Evolutionary conservation across 2,888 invertebrate species (phyloP), one percentile per base, ranked within the genome.

Genomic region (Drosophila vallismaia): DNA sequence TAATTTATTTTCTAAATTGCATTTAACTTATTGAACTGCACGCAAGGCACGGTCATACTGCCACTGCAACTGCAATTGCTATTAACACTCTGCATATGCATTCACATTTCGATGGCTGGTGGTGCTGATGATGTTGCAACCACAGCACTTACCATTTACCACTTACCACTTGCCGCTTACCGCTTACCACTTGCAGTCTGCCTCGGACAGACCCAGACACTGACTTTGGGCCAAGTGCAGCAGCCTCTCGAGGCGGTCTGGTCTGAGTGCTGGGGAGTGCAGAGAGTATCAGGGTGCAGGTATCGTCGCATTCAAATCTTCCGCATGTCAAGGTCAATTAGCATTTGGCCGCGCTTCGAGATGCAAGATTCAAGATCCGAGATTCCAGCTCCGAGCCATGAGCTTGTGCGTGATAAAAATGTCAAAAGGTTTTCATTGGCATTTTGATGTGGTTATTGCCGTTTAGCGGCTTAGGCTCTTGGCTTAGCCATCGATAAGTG

Each of bases 311-410:
- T 67, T 68, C 68, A 83, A 73, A 84, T 84, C 87, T 84, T 84
- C 84, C 87, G 87, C 84, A 78, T 86, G 87, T 84, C 84, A 84
- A 86, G 84, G 84, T 84, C 84, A 84, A 84, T 84, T 84, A 84
- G 84, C 86, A 83, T 79, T 76, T 74, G 57, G 52, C 67, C 62
- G 58, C 46, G 58, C 46, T 38, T 56, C 33, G 33, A 24, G 49
- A 6, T 33, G 31, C 49, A 31, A 49, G 45, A 36, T 58, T 29
- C 33, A 12, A 29, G 42, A 14, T 36, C 12, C 44, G 42, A 63
- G 60, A 40, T 38, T 31, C 24, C 9, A 8, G 48, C n/a, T 29
- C 26, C 9, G 9, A 44, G 48, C 29, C 31, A 10, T 49, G 31
- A 31, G 45, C 64, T 62, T 72, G 71, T 81, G 86, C 86, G 86